These are phyloP conservation scores for Paratrypauchen microcephalus DNA, from an alignment of 2,797 vertebrate species.

Conservation along the genomic window DNA sequence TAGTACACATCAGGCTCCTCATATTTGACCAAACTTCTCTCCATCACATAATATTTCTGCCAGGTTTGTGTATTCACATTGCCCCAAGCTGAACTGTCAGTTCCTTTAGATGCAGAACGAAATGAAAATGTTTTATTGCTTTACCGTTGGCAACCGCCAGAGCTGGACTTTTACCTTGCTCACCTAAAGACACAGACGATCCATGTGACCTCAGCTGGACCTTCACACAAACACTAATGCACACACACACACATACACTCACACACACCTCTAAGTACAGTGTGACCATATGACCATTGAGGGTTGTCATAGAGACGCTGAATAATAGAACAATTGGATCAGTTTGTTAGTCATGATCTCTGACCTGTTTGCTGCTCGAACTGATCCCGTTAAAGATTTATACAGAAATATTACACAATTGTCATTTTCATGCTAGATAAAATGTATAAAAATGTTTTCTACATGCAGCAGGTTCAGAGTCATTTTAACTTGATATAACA, in stretches of 20 bases:
- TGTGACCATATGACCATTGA: too few relatives aligned
- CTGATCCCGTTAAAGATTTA: neutral
- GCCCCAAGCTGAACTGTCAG: conserved; percentile 23
- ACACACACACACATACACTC: too few relatives aligned
- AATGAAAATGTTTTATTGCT: conserved; percentile 42
- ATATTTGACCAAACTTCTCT: conserved; percentile 2
- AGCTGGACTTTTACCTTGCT: conserved; percentile 41
- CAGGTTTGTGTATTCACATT: conserved; percentile 9
- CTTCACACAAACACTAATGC: too few relatives aligned
- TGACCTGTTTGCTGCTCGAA: conserved; percentile 31
- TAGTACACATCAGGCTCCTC: neutral
- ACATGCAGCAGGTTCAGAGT: neutral
- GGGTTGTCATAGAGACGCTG: conserved; percentile 26
- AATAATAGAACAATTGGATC: conserved; percentile 44
- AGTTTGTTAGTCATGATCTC: conserved; percentile 28
- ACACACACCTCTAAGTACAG: too few relatives aligned
- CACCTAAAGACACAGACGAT: conserved; percentile 37
- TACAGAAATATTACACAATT: too few relatives aligned
- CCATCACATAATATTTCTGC: conserved; percentile 14
- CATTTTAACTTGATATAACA: neutral
- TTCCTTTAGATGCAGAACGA: conserved; percentile 30
- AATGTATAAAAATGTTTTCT: neutral
- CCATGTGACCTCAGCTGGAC: conserved; percentile 27
- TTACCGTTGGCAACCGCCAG: conserved; percentile 33
- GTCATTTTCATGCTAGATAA: too few relatives aligned